Evolutionary conservation across 2,888 invertebrate genomes (phyloP).

Genomic region (Kryphioiulus occultus): DNA sequence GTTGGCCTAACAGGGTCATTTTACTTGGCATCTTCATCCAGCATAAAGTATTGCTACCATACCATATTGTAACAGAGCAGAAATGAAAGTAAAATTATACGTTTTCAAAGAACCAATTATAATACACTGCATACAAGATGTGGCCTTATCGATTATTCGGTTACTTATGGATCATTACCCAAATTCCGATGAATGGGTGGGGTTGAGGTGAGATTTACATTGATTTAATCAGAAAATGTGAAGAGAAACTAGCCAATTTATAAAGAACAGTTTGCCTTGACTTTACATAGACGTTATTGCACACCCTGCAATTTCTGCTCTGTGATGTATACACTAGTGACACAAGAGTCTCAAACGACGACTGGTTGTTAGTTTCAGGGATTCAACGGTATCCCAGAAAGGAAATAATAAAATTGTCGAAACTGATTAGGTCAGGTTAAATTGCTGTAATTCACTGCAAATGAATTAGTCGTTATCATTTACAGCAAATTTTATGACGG

Average conservation of each 20-base stretch:
- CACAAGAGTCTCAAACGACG: neutral
- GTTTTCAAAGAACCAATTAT: neutral
- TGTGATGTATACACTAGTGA: neutral
- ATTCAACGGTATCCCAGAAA: neutral
- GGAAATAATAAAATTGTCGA: neutral
- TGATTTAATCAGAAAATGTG: neutral
- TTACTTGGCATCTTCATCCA: constrained; percentile 1
- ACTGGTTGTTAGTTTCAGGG: neutral
- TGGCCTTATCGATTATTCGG: neutral
- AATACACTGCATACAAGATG: neutral
- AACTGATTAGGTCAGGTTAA: neutral
- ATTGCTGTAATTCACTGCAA: neutral
- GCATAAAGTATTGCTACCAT: neutral
- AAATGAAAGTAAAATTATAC: neutral
- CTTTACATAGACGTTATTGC: neutral
- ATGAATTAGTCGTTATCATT: neutral
- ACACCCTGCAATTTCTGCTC: neutral
- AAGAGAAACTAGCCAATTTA: neutral
- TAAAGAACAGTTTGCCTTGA: neutral
- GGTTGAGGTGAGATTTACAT: neutral
- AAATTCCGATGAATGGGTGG: neutral
- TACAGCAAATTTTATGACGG: neutral
- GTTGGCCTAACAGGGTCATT: neutral
- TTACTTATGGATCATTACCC: neutral
- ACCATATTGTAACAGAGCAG: neutral